Base-by-base conservation (phyloP, 2,888 invertebrate genomes). In the Exephanes ischioxanthus region DNA sequence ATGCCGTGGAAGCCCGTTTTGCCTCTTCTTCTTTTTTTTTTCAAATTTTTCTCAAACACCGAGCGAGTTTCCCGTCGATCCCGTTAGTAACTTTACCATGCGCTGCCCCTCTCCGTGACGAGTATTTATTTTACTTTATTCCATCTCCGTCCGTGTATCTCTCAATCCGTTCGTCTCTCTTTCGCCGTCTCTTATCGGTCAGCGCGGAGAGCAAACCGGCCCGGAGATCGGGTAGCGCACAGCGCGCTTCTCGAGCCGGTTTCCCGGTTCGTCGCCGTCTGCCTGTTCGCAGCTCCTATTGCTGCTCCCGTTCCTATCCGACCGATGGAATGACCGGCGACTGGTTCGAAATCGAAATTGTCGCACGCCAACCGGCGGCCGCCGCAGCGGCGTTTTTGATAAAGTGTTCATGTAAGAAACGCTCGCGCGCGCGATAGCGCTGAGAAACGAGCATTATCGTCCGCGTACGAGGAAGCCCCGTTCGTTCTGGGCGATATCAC, bases 291-390 rank as follows among this genome's bases (percentile, higher is more conserved):
- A n/a, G 66, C 33, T 77, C 48, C 84, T 77, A 80, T 80, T 80
- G 67, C 72, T 76, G 71, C 61, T 51, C 51, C 53, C 41, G n/a
- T 63, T 77, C 72, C 53, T 41, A 14, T 41, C 11, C 45, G 61
- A 70, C 61, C 61, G 53, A 63, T 16, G 80, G 66, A 81, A 84
- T 45, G 77, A 81, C 53, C 53, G 68, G 79, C 71, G 76, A 85
- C 85, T 85, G 85, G 85, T 85, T 85, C 79, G 85, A 85, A 85
- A 85, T 76, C 85, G 80, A 85, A 85, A 85, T 77, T 79, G 85
- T 83, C 85, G 79, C 82, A 80, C 82, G 82, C 72, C 48, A 48
- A 45, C 37, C 77, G 67, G 61, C 11, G 26, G 51, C 37, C 55
- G 67, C 71, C 45, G 7, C 70, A 6, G 61, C 11, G 72, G 67